Conservation (phyloP, 2,113 vertebrate genomes). For the Condylura cristata region DNA sequence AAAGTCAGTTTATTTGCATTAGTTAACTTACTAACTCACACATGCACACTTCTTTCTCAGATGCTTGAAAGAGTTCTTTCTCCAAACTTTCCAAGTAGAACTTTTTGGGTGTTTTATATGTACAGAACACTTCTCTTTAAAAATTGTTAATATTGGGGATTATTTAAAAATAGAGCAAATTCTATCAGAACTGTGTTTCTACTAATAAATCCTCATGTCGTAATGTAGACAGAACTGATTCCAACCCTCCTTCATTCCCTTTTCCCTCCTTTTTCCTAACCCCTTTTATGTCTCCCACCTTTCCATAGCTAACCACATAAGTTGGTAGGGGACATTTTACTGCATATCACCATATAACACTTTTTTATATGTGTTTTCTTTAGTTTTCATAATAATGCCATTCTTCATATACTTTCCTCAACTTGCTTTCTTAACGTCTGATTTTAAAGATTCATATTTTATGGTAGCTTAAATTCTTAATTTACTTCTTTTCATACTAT, state of each 20-base stretch:
- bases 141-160: neutral
- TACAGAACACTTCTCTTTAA: neutral
- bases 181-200: neutral
- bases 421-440: neutral
- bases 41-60: neutral
- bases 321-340: neutral
- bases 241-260: neutral
- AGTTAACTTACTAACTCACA: neutral
- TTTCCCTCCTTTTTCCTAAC: neutral
- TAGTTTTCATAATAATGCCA: conserved; percentile 3
- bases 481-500: neutral
- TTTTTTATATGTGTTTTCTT: neutral
- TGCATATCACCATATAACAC: neutral
- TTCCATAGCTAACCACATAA: neutral
- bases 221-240: neutral
- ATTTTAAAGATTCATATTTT: conserved; percentile 13
- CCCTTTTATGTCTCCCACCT: neutral
- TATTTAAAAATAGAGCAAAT: neutral
- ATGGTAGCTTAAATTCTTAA: neutral
- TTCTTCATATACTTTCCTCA: neutral
- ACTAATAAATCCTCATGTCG: neutral
- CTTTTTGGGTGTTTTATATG: neutral
- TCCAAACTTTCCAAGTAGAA: neutral
- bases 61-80: neutral
- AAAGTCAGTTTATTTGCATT: neutral